phyloP scores from a whole-genome alignment of 2,113 vertebrate species.

The Oryzias curvinotus region DNA sequence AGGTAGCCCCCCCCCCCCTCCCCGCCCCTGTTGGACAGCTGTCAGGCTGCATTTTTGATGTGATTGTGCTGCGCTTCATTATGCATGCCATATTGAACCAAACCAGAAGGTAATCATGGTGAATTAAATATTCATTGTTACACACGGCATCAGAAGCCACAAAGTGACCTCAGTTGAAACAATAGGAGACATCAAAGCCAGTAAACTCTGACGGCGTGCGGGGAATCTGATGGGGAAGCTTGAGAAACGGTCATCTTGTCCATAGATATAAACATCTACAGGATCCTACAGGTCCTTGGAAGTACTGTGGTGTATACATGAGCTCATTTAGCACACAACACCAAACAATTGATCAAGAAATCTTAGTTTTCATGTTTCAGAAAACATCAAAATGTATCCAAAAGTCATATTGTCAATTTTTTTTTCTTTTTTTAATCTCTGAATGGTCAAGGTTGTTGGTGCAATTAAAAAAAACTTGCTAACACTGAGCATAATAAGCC shows the following conservation, averaged over 20 bases:
- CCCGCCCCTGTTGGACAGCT: conserved; percentile 11
- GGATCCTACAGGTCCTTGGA: too few species aligned
- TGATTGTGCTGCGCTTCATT: conserved; percentile 46
- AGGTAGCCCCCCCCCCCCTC: conserved; percentile 13
- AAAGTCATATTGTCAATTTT: too few species aligned
- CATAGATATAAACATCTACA: too few species aligned
- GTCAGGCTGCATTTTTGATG: conserved; percentile 31
- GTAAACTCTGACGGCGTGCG: conserved; percentile 2
- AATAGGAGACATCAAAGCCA: conserved; percentile 30
- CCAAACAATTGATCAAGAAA: too few species aligned
- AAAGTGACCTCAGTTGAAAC: conserved; percentile 8
- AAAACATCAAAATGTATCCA: too few species aligned
- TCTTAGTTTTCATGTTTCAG: too few species aligned
- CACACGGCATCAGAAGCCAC: conserved; percentile 46
- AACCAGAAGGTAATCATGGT: conserved; percentile 63
- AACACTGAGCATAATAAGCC: too few species aligned
- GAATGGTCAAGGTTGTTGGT: too few species aligned
- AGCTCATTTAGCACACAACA: too few species aligned
- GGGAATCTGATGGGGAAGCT: not conserved
- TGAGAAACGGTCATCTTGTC: not conserved
- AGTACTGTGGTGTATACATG: too few species aligned
- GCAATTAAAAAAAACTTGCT: too few species aligned
- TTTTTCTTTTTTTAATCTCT: too few species aligned
- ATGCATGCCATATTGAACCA: conserved; percentile 66
- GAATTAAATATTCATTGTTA: conserved; percentile 72